Evolutionary conservation across 2,113 vertebrate genomes (phyloP).

Genomic region (Acanthisitta chloris): DNA sequence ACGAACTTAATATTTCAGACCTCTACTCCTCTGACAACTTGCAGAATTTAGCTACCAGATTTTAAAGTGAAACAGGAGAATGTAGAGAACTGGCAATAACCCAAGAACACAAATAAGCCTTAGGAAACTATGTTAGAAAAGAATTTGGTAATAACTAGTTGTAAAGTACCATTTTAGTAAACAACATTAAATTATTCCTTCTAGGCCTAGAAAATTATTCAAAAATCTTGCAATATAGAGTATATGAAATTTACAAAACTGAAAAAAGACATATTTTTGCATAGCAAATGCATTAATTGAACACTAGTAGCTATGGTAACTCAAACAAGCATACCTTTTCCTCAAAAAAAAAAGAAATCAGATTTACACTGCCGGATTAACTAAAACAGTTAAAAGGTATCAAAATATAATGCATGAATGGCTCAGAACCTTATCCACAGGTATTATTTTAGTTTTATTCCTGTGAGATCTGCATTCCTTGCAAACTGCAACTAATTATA

Average conservation of each 20-base stretch:
- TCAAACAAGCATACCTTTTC: not conserved
- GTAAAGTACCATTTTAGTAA: not conserved
- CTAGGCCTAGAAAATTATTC: not conserved
- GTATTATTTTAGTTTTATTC: not conserved
- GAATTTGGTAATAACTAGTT: not conserved
- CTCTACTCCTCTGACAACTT: not conserved
- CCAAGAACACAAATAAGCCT: not conserved
- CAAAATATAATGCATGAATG: not conserved
- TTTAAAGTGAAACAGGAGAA: not conserved
- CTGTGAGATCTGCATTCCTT: not conserved
- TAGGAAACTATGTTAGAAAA: not conserved
- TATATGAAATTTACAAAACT: not conserved
- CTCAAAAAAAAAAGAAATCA: not conserved
- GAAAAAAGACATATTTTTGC: not conserved
- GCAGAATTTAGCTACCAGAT: not conserved
- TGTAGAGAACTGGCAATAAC: not conserved
- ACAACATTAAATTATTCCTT: not conserved
- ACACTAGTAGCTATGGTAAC: constrained; percentile 4
- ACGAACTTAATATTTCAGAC: not conserved
- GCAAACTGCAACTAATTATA: constrained; percentile 3
- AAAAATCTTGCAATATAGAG: not conserved
- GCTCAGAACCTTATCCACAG: not conserved
- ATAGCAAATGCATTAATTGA: not conserved
- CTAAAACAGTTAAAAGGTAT: not conserved
- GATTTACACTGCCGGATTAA: not conserved